Percentiles rank a stretch among this genome's conserved stretches.
These are phyloP conservation scores for Pollicipes pollicipes DNA, from an alignment of 1,140 invertebrate species.

Conservation along the genomic window DNA sequence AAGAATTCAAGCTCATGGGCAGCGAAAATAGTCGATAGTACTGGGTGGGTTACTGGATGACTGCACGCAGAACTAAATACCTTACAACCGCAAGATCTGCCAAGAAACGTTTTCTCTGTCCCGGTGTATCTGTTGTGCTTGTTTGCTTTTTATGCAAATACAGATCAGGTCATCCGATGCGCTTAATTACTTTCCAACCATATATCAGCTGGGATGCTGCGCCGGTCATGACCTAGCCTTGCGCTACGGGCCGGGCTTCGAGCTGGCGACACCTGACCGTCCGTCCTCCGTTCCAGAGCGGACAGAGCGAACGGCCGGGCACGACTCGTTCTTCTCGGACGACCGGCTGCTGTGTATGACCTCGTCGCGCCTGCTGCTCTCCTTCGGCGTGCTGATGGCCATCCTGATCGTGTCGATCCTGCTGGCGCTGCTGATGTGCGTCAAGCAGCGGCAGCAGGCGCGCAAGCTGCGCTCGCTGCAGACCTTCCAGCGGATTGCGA, in stretches of 20 bases:
- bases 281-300: background rate
- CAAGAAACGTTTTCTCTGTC: background rate
- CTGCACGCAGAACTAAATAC: background rate
- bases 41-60: background rate
- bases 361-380: constrained; percentile 46
- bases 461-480: background rate
- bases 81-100: background rate
- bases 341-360: constrained; percentile 48
- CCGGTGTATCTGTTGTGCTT: no score
- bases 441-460: constrained; percentile 25
- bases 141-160: no score
- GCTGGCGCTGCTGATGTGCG: constrained; percentile 41
- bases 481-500: background rate
- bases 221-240: background rate
- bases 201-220: background rate
- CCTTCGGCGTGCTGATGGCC: constrained; percentile 44
- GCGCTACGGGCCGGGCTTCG: background rate
- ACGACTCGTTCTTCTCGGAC: constrained; percentile 19
- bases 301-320: background rate
- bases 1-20: no score
- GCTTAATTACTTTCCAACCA: no score
- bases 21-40: no score
- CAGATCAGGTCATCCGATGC: no score
- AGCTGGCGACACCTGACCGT: background rate
- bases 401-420: constrained; percentile 45